phyloP scores from a whole-genome alignment of 37 sponge, comb jelly and placozoan species.

The Agelas oroides region DNA sequence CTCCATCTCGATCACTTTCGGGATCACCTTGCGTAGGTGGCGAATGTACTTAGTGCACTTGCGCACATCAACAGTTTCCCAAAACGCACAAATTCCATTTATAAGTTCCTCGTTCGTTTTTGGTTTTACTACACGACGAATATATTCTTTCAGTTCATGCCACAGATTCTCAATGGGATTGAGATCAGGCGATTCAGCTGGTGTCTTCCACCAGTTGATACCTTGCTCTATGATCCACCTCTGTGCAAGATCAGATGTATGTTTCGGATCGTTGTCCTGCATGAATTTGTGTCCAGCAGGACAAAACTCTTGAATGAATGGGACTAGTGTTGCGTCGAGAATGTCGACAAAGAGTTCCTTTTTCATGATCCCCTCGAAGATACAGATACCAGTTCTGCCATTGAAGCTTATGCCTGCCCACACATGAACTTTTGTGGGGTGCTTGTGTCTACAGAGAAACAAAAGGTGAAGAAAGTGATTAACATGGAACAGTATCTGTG shows the following conservation, averaged over 20 bases:
- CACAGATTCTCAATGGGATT: slow-evolving; percentile 54
- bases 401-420: slow-evolving; percentile 2
- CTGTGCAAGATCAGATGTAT: slow-evolving; percentile 16
- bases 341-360: background rate
- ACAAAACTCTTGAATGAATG: slow-evolving; percentile 15
- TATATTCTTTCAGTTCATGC: slow-evolving; percentile 40
- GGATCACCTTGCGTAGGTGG: slow-evolving; percentile 29
- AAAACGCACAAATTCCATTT: slow-evolving; percentile 19
- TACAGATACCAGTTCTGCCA: slow-evolving; percentile 15
- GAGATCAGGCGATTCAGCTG: slow-evolving; percentile 41
- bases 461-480: background rate
- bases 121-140: slow-evolving; percentile 31
- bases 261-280: slow-evolving; percentile 38
- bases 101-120: slow-evolving; percentile 33
- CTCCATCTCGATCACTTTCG: slow-evolving; percentile 25
- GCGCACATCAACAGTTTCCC: slow-evolving; percentile 20
- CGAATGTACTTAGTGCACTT: slow-evolving; percentile 34
- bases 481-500: background rate
- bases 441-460: background rate
- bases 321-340: slow-evolving; percentile 11
- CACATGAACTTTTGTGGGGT: slow-evolving; percentile 32
- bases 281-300: slow-evolving; percentile 16
- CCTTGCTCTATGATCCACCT: background rate
- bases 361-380: slow-evolving; percentile 40
- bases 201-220: slow-evolving; percentile 51